Base-by-base conservation (phyloP, 2,888 invertebrate genomes). In the Agrilus cyanescens region DNA sequence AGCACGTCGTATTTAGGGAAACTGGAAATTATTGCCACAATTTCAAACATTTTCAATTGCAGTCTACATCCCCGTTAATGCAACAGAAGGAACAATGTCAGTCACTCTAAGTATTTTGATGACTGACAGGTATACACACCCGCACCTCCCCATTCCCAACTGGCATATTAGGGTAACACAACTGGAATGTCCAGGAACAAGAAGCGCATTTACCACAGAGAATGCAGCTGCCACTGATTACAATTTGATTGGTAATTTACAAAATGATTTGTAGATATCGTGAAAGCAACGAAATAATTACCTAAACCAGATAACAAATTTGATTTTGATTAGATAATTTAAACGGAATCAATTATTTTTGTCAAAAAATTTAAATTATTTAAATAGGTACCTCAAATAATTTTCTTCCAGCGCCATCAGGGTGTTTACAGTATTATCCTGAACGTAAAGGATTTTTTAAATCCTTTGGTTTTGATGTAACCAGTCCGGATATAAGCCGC, bases 351-450 rank as follows among this genome's bases (percentile, higher is more conserved):
- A 20, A 5, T 20, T 20, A 7, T 20, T n/a, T n/a, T n/a, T n/a
- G n/a, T n/a, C n/a, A n/a, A n/a, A n/a, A n/a, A n/a, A n/a, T n/a
- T n/a, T 20, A 20, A 2, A 20, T 2, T 5, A 20, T 20, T 5
- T 7, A 20, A 20, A 20, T 20, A 20, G n/a, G n/a, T n/a, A n/a
- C n/a, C n/a, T n/a, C n/a, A 20, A 20, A 20, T 20, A 20, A 20
- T 20, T 20, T 41, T 47, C 25, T 54, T 57, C 37, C 49, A 67
- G 78, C 82, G 1, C 82, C 82, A 0, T 68, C 71, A 1, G 82
- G 81, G 32, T 81, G 81, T 38, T 67, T 79, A 13, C 82, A 82
- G 52, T 82, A 75, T 64, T 79, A 70, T 57, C 76, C 76, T 0
- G 75, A 76, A 37, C 58, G 70, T 1, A 55, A 63, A 0, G 80